Percentiles rank a stretch among this genome's conserved stretches.
phyloP scores from a whole-genome alignment of 2,888 invertebrate genomes.

The Epistrophe eligans region DNA sequence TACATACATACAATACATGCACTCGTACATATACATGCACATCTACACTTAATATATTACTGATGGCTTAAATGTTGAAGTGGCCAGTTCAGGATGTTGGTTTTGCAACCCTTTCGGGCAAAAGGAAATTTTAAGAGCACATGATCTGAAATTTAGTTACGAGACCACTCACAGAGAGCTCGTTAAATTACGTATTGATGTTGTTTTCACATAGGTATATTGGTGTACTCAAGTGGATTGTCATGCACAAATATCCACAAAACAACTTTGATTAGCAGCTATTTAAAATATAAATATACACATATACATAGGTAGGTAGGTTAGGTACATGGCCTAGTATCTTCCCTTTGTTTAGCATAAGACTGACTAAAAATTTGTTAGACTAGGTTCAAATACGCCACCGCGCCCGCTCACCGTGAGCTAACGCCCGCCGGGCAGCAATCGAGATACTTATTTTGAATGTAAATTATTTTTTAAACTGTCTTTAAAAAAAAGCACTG shows the following conservation, averaged over 20 bases:
- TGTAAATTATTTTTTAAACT: not conserved
- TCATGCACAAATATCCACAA: not conserved
- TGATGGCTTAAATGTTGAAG: constrained; percentile 51
- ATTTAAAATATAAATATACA: no score
- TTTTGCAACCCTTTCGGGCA: constrained; percentile 26
- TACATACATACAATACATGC: not conserved
- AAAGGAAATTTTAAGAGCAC: not conserved
- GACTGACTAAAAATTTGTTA: no score
- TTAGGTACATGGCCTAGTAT: not conserved
- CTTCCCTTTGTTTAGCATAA: not conserved
- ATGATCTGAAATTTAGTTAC: constrained; percentile 22
- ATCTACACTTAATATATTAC: constrained; percentile 11
- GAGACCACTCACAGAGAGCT: not conserved
- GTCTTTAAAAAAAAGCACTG: not conserved
- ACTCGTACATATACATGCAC: not conserved
- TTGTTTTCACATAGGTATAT: not conserved
- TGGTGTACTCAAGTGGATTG: constrained; percentile 4
- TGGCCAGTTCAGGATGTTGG: constrained; percentile 62
- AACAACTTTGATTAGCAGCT: not conserved
- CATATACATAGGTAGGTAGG: no score
- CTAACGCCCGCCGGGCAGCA: no score
- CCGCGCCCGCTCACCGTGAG: no score
- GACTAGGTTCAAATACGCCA: no score
- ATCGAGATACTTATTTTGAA: not conserved
- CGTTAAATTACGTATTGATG: constrained; percentile 23